phyloP scores from a whole-genome alignment of 1,140 invertebrate genomes.

The Bicyclus anynana region DNA sequence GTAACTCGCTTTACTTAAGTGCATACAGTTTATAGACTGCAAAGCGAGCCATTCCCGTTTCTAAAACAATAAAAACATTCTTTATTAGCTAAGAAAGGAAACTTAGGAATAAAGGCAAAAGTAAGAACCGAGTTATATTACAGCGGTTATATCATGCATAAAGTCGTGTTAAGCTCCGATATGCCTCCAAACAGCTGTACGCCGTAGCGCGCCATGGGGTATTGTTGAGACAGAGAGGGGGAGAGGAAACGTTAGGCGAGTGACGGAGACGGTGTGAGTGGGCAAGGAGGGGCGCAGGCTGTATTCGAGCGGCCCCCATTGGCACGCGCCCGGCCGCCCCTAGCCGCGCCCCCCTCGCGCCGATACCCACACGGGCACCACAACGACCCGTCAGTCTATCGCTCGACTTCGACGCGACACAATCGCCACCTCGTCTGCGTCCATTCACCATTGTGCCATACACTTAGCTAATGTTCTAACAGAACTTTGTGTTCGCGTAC shows the following conservation, averaged over 20 bases:
- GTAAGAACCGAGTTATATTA: slow-evolving; percentile 49
- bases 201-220: slow-evolving; percentile 45
- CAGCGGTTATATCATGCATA: slow-evolving; percentile 61
- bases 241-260: slow-evolving; percentile 23
- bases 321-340: slow-evolving; percentile 48
- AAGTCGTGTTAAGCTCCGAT: slow-evolving; percentile 50
- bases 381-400: slow-evolving; percentile 55
- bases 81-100: slow-evolving; percentile 32
- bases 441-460: slow-evolving; percentile 69
- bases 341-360: slow-evolving; percentile 52
- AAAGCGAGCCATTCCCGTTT: not conserved
- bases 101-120: slow-evolving; percentile 38
- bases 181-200: slow-evolving; percentile 66
- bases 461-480: slow-evolving; percentile 55
- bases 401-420: slow-evolving; percentile 65
- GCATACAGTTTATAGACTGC: not conserved
- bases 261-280: slow-evolving; percentile 37
- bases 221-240: slow-evolving; percentile 38
- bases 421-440: slow-evolving; percentile 56
- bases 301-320: slow-evolving; percentile 43
- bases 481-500: slow-evolving; percentile 38
- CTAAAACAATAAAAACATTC: slow-evolving; percentile 25
- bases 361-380: slow-evolving; percentile 42
- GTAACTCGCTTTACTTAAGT: not conserved
- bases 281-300: slow-evolving; percentile 62